Conservation (phyloP, 2,888 invertebrate genomes). For the Amiota communis region DNA sequence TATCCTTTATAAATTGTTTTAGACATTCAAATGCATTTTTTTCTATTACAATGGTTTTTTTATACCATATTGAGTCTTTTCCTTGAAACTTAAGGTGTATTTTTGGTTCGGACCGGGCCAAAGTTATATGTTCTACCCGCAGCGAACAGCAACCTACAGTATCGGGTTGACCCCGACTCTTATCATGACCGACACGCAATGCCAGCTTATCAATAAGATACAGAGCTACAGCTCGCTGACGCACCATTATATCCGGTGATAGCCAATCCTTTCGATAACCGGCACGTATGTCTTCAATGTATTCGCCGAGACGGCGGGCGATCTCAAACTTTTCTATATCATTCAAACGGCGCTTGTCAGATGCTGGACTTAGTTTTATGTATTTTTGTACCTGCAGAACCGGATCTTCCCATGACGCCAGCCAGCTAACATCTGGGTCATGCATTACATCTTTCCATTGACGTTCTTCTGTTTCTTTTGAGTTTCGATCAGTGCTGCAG, state of each 20-base stretch:
- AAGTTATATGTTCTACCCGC: conserved; percentile 91
- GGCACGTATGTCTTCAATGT: conserved; percentile 90
- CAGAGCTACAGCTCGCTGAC: conserved; percentile 95
- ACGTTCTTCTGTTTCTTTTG: conserved; percentile 79
- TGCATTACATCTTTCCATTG: conserved; percentile 93
- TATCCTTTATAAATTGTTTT: conserved; percentile 95
- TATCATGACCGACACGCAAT: conserved; percentile 88
- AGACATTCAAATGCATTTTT: conserved; percentile 97
- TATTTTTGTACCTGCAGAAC: conserved; percentile 91
- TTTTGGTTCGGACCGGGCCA: conserved; percentile 88
- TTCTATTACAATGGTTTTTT: conserved; percentile 95
- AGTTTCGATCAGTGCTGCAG: conserved; percentile 85
- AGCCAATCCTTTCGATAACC: conserved; percentile 91
- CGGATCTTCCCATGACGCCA: conserved; percentile 98
- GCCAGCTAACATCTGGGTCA: conserved; percentile 94
- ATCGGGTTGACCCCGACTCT: conserved; percentile 98
- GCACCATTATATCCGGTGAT: conserved; percentile 94
- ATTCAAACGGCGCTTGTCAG: conserved; percentile 97
- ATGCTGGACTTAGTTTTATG: conserved; percentile 97
- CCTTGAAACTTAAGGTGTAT: conserved; percentile 98
- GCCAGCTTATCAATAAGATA: conserved; percentile 98
- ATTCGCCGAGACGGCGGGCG: conserved; percentile 89
- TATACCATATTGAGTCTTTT: conserved; percentile 85
- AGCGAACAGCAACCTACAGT: conserved; percentile 98
- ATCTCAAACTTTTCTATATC: conserved; percentile 99